Evolutionary conservation across 2,888 invertebrate genomes (phyloP), one percentile per base, ranked within the genome.

Genomic region (Hipparchia sbordonii): DNA sequence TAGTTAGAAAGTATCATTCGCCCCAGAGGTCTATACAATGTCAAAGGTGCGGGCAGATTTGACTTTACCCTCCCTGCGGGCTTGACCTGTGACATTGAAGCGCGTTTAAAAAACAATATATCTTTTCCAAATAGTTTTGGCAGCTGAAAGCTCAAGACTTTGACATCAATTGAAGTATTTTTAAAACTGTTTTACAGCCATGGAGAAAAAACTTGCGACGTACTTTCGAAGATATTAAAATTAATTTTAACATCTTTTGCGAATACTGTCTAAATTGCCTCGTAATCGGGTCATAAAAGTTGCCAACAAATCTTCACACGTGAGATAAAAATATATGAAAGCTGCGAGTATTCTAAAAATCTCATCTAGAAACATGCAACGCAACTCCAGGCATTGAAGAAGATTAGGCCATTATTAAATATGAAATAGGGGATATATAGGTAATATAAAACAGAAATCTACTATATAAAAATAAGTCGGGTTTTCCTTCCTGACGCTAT

Each of bases 41-140:
- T 10, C 1, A 12, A n/a, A 6, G n/a, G n/a, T 54, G 54, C n/a
- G n/a, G 54, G n/a, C 23, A 57, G 23, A 23, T 8, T 23, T 57
- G 23, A 13, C 57, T 23, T 57, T 57, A 23, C 57, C 13, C 2
- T 8, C 4, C 57, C 8, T 23, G 23, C 8, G 9, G 13, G 8
- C 23, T 9, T 57, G 23, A 13, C 2, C 57, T 57, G 57, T 8
- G 57, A 23, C 57, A 57, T 23, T 33, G 65, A 7, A 52, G 10
- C 5, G 23, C 65, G 7, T 51, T 65, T 65, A 52, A 65, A 65
- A 65, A 65, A 51, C 52, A 52, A 65, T 52, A 65, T 23, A 23
- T 65, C 65, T 33, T 33, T 12, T 33, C 48, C 0, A 13, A 62
- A 62, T 13, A 48, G 46, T 65, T 52, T 65, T 65, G 65, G 65